These are phyloP conservation scores for Ptychochromis oligacanthus DNA, from an alignment of 2,113 vertebrate species.

Conservation along the genomic window DNA sequence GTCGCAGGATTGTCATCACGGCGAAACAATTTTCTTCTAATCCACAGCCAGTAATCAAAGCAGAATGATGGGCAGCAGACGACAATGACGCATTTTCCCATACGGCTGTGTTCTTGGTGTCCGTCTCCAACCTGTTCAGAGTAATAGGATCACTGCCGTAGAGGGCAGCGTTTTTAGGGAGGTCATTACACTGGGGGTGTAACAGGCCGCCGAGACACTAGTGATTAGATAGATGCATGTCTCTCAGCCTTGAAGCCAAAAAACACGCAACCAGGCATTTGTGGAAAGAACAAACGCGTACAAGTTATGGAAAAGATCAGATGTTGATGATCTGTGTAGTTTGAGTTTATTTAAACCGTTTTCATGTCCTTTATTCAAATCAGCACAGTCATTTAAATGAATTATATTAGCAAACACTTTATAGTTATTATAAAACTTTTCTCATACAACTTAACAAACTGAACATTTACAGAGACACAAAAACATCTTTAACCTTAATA, in stretches of 20 bases:
- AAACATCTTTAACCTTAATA: background rate
- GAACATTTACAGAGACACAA: background rate
- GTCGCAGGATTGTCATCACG: conserved; percentile 50
- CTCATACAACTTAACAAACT: background rate
- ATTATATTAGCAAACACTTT: background rate
- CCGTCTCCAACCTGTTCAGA: conserved; percentile 48
- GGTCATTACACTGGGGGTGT: conserved; percentile 46
- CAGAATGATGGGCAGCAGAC: conserved; percentile 36
- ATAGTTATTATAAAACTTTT: background rate
- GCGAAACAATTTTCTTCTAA: conserved; percentile 62
- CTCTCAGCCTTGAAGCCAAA: conserved; percentile 13
- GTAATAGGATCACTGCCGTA: conserved; percentile 45
- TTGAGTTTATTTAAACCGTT: background rate
- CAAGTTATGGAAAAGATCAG: background rate
- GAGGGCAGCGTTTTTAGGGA: conserved; percentile 43
- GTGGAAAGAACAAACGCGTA: background rate
- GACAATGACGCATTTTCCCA: conserved; percentile 67
- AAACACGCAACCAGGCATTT: conserved; percentile 5
- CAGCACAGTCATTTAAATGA: too few relatives aligned
- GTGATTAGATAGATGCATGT: conserved; percentile 53
- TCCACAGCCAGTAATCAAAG: conserved; percentile 69
- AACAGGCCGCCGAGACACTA: background rate
- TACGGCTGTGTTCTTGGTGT: conserved; percentile 44
- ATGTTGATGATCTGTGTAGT: background rate
- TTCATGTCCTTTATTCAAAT: background rate